Evolutionary conservation across 2,113 vertebrate genomes (phyloP).

Genomic region (Oncorhynchus keta): DNA sequence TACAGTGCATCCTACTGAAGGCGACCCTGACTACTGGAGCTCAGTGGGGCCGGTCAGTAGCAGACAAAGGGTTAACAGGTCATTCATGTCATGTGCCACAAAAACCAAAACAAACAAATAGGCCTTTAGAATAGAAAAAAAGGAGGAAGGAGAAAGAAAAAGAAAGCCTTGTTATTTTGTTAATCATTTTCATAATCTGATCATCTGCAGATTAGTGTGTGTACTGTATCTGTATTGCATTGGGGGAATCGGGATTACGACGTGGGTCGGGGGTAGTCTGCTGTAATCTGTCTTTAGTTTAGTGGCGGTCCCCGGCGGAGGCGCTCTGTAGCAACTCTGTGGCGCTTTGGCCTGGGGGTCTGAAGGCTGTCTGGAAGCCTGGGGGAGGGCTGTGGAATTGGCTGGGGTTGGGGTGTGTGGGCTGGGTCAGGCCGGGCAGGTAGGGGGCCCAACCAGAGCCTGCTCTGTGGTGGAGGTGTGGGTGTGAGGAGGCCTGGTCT

Average conservation of each 20-base stretch:
- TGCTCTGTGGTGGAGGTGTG: conserved; percentile 92
- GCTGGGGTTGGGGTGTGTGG: conserved; percentile 83
- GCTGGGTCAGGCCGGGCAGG: conserved; percentile 70
- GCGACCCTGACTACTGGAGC: conserved; percentile 26
- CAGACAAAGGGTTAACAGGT: conserved; percentile 35
- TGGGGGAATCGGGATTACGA: conserved; percentile 24
- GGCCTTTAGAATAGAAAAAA: conserved; percentile 57
- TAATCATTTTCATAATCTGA: conserved; percentile 76
- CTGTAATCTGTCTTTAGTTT: conserved; percentile 72
- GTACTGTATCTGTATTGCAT: conserved; percentile 52
- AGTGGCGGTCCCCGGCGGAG: conserved; percentile 94
- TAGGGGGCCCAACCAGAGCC: conserved; percentile 94
- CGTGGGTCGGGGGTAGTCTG: conserved; percentile 37
- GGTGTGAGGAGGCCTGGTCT: conserved; percentile 35
- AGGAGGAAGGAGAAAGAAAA: conserved; percentile 40
- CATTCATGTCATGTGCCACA: conserved; percentile 61
- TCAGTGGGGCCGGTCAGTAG: conserved; percentile 51
- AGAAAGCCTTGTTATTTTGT: conserved; percentile 75
- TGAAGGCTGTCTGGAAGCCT: conserved; percentile 98
- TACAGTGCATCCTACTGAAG: too few relatives aligned
- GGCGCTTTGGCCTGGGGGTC: conserved; percentile 94
- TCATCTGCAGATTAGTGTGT: conserved; percentile 80
- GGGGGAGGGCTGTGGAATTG: conserved; percentile 95
- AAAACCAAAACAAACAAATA: conserved; percentile 54
- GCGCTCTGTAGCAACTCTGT: conserved; percentile 99